Conservation (phyloP, 2,797 vertebrate species). For the Macrochelys suwanniensis region DNA sequence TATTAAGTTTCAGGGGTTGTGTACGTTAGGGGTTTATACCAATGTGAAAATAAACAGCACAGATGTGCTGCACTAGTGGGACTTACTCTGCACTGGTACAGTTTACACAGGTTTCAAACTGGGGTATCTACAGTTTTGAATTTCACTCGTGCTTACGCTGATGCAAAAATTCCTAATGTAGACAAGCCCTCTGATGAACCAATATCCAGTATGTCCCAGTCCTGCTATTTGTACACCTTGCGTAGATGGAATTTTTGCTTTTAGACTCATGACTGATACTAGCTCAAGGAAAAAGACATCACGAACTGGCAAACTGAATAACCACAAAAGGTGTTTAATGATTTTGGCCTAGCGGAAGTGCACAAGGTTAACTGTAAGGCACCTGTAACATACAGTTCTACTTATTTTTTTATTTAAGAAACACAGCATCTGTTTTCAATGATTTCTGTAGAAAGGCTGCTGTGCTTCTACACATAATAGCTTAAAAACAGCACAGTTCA, state of each 20-base stretch:
- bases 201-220: neutral
- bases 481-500: neutral
- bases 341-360: accelerated
- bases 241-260: neutral
- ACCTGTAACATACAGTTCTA: neutral
- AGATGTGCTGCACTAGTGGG: neutral
- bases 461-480: neutral
- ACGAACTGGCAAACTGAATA: neutral
- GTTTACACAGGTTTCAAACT: too few species aligned
- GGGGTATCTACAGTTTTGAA: neutral
- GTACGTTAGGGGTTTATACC: neutral
- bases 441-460: neutral
- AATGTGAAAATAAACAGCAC: neutral
- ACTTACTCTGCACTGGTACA: too few species aligned
- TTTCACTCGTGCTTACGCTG: neutral
- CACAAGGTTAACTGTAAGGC: neutral
- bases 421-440: neutral
- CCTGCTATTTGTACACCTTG: neutral
- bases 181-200: neutral
- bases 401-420: conserved; percentile 22
- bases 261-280: neutral
- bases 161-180: conserved; percentile 14
- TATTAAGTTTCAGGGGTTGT: neutral
- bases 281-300: neutral
- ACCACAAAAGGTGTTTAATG: neutral